Conservation (phyloP, 2,797 vertebrate genomes). For the Anisognathus igniventris region DNA sequence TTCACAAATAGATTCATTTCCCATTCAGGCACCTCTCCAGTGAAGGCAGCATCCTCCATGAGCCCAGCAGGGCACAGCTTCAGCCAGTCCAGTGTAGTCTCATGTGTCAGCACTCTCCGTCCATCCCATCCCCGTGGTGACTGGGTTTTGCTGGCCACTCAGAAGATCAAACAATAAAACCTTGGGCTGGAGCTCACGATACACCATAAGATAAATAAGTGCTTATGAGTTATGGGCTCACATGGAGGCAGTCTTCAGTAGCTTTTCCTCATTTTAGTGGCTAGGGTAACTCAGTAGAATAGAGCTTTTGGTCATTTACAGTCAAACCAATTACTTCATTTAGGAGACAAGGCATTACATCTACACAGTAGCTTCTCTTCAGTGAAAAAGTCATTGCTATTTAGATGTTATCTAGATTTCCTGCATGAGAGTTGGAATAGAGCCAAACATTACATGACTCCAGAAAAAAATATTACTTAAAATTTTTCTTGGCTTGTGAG, state of each 20-base stretch:
- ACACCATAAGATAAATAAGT: neutral
- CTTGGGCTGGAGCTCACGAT: neutral
- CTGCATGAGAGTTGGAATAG: neutral
- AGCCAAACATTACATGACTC: constrained; percentile 25
- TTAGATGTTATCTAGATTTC: constrained; percentile 38
- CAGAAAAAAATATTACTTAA: constrained; percentile 1
- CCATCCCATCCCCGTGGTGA: neutral
- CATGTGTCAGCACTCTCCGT: neutral
- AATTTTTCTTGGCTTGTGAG: constrained; percentile 19
- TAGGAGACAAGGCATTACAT: neutral
- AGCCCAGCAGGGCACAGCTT: neutral
- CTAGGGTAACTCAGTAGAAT: neutral
- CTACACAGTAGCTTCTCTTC: constrained; percentile 33
- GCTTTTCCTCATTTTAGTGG: neutral
- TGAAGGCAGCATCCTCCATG: neutral
- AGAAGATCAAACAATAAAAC: neutral
- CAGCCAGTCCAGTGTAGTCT: neutral
- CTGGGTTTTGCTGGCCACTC: neutral
- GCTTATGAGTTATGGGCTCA: neutral
- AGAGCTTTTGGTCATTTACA: neutral
- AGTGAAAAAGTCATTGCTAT: neutral
- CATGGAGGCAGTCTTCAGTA: neutral
- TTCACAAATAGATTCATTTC: constrained; percentile 17
- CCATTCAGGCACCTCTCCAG: neutral
- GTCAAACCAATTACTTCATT: neutral